phyloP scores from a whole-genome alignment of 2,113 vertebrate genomes.

The cattle (Bos taurus) region DNA sequence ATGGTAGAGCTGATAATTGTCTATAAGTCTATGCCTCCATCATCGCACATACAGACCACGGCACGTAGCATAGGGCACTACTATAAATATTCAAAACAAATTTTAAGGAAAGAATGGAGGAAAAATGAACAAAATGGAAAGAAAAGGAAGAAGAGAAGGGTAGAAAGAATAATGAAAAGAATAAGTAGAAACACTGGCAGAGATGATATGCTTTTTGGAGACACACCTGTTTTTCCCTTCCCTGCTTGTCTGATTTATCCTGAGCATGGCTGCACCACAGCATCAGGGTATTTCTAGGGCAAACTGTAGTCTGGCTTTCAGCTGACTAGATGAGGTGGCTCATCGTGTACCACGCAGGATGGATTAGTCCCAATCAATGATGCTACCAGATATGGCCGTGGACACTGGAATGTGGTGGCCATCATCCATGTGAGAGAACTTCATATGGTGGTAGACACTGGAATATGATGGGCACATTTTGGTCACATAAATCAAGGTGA shows the following conservation, averaged over 20 bases:
- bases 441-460: background rate
- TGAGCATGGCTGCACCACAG: background rate
- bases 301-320: background rate
- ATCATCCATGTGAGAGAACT: background rate
- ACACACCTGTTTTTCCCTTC: background rate
- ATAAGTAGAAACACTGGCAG: background rate
- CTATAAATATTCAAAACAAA: background rate
- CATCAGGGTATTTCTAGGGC: no score
- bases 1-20: background rate
- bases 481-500: background rate
- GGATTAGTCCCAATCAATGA: background rate
- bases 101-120: background rate
- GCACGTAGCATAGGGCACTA: background rate
- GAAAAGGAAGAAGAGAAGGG: background rate
- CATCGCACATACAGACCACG: background rate
- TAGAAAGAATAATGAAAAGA: background rate
- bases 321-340: background rate
- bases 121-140: background rate
- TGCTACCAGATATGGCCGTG: no score
- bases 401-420: background rate
- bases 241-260: background rate
- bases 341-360: background rate
- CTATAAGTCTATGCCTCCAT: background rate
- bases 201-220: background rate
- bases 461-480: background rate